Evolutionary conservation across 2,113 vertebrate genomes (phyloP).

Genomic region (Microtus pennsylvanicus): DNA sequence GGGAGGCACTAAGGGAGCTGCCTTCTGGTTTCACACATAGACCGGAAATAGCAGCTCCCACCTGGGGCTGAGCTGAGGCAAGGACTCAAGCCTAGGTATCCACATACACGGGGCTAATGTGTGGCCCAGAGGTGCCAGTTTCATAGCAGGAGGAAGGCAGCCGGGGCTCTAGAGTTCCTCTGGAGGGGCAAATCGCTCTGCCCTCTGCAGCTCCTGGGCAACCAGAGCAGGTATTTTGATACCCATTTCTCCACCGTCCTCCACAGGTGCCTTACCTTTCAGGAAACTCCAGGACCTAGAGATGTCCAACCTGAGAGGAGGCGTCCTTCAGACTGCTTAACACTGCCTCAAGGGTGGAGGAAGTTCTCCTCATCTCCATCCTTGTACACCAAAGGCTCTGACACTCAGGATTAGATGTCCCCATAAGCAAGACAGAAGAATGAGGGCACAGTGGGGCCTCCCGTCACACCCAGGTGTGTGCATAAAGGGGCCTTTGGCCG

Average conservation of each 20-base stretch:
- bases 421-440: neutral
- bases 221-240: neutral
- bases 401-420: neutral
- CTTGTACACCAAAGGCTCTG: neutral
- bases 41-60: neutral
- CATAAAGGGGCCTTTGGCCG: neutral
- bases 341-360: accelerated
- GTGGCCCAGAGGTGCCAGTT: neutral
- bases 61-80: neutral
- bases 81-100: no score
- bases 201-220: neutral
- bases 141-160: accelerated
- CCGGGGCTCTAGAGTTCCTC: neutral
- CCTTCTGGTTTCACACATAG: neutral
- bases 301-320: neutral
- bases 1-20: neutral
- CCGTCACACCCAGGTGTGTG: neutral
- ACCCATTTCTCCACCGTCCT: neutral
- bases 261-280: neutral
- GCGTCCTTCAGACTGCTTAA: neutral
- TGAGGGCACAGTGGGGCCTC: neutral
- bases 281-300: neutral
- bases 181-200: neutral
- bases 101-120: no score
- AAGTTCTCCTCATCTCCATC: neutral